A percentile compares a stretch with the other conserved stretches of the same genome.
Conservation (phyloP, 2,888 invertebrate genomes). For the Stramonita haemastoma region DNA sequence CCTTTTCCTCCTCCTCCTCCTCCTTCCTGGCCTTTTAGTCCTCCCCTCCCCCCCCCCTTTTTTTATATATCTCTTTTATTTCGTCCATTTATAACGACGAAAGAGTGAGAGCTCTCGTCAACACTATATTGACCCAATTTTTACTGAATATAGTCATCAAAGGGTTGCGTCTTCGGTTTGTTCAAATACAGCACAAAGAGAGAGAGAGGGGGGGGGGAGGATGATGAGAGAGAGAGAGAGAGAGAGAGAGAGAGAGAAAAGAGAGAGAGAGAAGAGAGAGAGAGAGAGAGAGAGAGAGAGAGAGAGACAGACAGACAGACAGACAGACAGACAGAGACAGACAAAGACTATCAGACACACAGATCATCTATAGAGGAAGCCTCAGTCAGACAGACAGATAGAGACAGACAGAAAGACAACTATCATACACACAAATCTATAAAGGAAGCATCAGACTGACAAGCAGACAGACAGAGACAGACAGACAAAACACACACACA, state of each 20-base stretch:
- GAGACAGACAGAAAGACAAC: not conserved
- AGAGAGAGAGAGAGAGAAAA: not conserved
- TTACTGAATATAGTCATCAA: too few species aligned
- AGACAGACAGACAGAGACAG: not conserved
- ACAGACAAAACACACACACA: not conserved
- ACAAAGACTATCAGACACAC: not conserved
- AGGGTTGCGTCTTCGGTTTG: not conserved
- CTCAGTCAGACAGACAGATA: not conserved
- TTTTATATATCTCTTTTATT: not conserved
- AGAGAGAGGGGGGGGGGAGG: not conserved
- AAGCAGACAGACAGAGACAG: not conserved
- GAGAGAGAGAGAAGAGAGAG: too few species aligned
- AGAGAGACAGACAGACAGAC: not conserved
- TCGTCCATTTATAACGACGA: not conserved
- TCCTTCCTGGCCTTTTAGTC: not conserved
- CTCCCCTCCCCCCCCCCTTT: not conserved
- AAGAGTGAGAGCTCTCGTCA: too few species aligned
- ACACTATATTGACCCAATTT: too few species aligned
- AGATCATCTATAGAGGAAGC: not conserved
- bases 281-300: not conserved
- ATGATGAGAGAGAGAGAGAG: not conserved
- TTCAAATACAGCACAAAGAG: not conserved
- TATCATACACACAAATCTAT: not conserved
- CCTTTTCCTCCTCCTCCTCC: too few species aligned
- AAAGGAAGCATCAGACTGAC: not conserved